A percentile compares a stretch with the other conserved stretches of the same genome.
These are phyloP conservation scores for Oscheius sp. DNA, from an alignment of 2,888 invertebrate species.

Conservation along the genomic window DNA sequence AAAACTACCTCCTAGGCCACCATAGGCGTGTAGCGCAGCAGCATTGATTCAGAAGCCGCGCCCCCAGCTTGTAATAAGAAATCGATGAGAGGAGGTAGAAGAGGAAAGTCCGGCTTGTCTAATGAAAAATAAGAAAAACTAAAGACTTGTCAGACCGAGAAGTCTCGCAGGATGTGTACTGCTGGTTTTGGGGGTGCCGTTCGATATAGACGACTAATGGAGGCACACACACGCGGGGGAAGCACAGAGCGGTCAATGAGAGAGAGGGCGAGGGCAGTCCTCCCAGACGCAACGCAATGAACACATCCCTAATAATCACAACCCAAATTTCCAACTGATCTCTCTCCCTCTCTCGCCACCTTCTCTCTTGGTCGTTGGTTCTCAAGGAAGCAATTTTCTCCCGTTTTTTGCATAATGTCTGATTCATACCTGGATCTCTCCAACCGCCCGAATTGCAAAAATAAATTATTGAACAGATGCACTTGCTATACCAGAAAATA, in stretches of 20 bases:
- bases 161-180: neutral
- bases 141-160: neutral
- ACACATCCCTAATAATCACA: conserved; percentile 1
- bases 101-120: no score
- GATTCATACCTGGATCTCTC: no score
- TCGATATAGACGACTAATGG: conserved; percentile 29
- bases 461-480: no score
- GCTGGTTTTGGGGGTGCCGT: conserved; percentile 7
- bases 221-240: conserved; percentile 28
- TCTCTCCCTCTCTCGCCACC: no score
- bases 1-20: conserved; percentile 26
- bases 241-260: conserved; percentile 27
- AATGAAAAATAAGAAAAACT: no score
- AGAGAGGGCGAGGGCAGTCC: conserved; percentile 13
- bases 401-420: no score
- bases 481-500: no score
- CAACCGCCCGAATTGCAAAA: no score
- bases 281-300: conserved; percentile 10
- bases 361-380: no score
- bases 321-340: neutral
- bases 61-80: conserved; percentile 30
- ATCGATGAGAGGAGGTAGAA: conserved; percentile 4
- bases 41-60: conserved; percentile 30
- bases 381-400: no score
- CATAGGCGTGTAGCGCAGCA: conserved; percentile 23